Evolutionary conservation across 2,888 invertebrate species (phyloP), one percentile per base, ranked within the genome.

Genomic region (Drosophila mulleri): DNA sequence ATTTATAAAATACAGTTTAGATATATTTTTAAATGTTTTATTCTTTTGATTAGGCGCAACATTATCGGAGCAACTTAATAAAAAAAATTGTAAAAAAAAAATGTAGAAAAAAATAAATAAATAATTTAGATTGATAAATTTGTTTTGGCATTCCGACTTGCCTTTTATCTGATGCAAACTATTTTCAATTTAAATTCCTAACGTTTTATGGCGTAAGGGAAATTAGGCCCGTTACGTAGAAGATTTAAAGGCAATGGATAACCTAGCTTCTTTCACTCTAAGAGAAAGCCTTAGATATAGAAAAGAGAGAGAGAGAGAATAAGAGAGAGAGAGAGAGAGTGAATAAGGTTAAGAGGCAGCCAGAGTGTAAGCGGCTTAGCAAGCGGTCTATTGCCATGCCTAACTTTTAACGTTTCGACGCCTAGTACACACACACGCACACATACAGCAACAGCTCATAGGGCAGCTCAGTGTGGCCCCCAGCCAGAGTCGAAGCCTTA

Each of bases 381-480:
- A 72, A 71, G 63, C 39, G 74, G 73, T 81, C 77, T 81, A 75
- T 82, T 81, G 81, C 77, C 77, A 50, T 71, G 70, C 68, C 83
- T 83, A 88, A 86, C 86, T 88, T 87, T 87, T 82, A 79, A 77
- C 88, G 76, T 88, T 85, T 82, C 75, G 65, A 80, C 75, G 81
- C 72, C 86, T 88, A 20, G 41, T 12, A 44, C 37, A 39, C 37
- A 23, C 26, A 26, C 35, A 39, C 20, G 5, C 20, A 29, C 20
- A 56, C 32, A 14, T 11, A 20, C 44, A 23, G 37, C 41, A 23
- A 11, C 61, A 41, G 39, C 59, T 59, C 59, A 59, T 39, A 47
- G 66, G 45, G 16, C 45, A 61, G 50, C 53, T 45, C 39, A 29
- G 41, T 20, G 39, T 45, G 26, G 61, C 61, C 48, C 63, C 58